A percentile compares a stretch with the other conserved stretches of the same genome.
Evolutionary conservation across 1,140 invertebrate species (phyloP).

Genomic region (Zaprionus taronus): DNA sequence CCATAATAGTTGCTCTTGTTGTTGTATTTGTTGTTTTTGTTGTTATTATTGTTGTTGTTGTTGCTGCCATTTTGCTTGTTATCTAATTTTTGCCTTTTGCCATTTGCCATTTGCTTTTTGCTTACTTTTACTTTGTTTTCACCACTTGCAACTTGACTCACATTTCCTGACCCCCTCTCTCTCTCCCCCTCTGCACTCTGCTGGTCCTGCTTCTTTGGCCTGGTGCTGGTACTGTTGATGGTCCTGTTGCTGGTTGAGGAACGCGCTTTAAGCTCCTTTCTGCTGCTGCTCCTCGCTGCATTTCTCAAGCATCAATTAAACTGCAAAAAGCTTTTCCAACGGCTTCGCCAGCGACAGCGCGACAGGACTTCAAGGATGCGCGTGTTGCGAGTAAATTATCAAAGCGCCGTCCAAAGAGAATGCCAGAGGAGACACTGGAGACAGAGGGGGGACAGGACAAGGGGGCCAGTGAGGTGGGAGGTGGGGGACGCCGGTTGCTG

Average conservation of each 20-base stretch:
- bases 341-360: conserved; percentile 15
- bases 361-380: not conserved
- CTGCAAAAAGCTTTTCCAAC: conserved; percentile 46
- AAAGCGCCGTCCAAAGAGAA: conserved; percentile 27
- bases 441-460: no score
- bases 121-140: conserved; percentile 46
- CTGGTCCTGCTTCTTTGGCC: not conserved
- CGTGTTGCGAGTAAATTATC: conserved; percentile 24
- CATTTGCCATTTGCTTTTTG: conserved; percentile 23
- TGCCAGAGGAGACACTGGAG: not conserved
- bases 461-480: not conserved
- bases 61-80: conserved; percentile 50
- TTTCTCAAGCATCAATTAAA: conserved; percentile 66
- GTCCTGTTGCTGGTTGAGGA: not conserved
- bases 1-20: not conserved
- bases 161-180: conserved; percentile 10
- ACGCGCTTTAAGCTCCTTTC: conserved; percentile 41
- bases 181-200: not conserved
- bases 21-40: conserved; percentile 4
- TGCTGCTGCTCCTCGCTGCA: conserved; percentile 23
- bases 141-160: conserved; percentile 36
- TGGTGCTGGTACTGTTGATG: not conserved
- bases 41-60: not conserved
- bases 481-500: not conserved
- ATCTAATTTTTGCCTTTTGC: conserved; percentile 51